Evolutionary conservation across 2,888 invertebrate species (phyloP).

Genomic region (Aricia artaxerxes): DNA sequence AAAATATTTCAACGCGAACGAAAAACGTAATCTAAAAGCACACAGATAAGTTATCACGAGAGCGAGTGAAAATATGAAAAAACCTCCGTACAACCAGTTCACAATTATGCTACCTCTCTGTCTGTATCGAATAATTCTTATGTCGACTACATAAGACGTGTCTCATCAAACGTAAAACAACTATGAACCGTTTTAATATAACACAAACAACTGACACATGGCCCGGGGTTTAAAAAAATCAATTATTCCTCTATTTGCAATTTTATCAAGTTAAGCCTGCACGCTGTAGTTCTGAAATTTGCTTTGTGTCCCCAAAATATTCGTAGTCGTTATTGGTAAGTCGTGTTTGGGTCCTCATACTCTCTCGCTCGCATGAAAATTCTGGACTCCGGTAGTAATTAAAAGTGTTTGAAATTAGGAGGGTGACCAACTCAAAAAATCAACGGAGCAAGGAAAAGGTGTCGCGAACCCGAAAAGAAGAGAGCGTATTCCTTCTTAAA

Average conservation of each 20-base stretch:
- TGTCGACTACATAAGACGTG: not conserved
- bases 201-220: slow-evolving; percentile 47
- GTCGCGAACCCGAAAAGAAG: too few species aligned
- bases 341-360: too few species aligned
- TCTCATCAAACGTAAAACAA: slow-evolving; percentile 32
- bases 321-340: too few species aligned
- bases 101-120: not conserved
- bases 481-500: too few species aligned
- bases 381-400: too few species aligned
- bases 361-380: too few species aligned
- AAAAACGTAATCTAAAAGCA: slow-evolving; percentile 5
- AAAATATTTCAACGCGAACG: not conserved
- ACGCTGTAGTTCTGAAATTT: slow-evolving; percentile 41
- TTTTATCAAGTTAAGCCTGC: slow-evolving; percentile 66
- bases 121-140: not conserved
- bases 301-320: too few species aligned
- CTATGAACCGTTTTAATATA: slow-evolving; percentile 42
- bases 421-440: too few species aligned
- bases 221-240: slow-evolving; percentile 52
- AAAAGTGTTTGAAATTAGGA: too few species aligned
- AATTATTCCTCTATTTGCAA: slow-evolving; percentile 63
- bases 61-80: not conserved
- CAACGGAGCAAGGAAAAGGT: too few species aligned
- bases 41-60: slow-evolving; percentile 14
- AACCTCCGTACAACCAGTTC: not conserved